phyloP scores from a whole-genome alignment of 2,113 vertebrate genomes.

The Rhinopithecus roxellana region DNA sequence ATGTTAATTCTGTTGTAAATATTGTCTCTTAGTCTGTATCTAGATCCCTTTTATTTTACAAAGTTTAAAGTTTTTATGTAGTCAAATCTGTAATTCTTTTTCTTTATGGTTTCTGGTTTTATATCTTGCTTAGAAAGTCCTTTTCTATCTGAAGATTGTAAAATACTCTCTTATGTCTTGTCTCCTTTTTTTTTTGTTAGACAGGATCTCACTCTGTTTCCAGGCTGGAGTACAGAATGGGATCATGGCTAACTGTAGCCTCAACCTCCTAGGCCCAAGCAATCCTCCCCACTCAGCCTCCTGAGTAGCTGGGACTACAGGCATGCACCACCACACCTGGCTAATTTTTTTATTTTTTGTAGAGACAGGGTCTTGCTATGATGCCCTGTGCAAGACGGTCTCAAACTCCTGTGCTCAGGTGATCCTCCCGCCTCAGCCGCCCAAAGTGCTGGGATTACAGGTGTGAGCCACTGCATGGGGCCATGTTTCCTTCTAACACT shows the following conservation, averaged over 20 bases:
- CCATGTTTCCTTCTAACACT: background rate
- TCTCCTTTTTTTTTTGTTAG: background rate
- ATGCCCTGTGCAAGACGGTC: background rate
- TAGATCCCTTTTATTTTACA: conserved; percentile 8
- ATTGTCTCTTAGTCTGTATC: conserved; percentile 15
- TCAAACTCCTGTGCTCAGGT: background rate
- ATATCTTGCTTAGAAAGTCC: conserved; percentile 14
- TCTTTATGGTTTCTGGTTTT: background rate
- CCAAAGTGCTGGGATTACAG: background rate
- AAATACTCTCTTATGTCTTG: background rate
- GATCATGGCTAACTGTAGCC: background rate
- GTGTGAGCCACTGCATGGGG: background rate
- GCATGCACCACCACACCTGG: background rate
- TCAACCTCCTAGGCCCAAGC: background rate
- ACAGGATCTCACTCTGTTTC: background rate
- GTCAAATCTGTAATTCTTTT: conserved; percentile 36
- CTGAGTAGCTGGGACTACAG: background rate
- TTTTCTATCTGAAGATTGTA: background rate
- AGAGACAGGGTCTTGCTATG: background rate
- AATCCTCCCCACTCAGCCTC: background rate
- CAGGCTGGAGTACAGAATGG: background rate
- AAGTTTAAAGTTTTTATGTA: background rate
- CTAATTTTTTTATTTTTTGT: background rate
- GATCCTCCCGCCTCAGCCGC: background rate
- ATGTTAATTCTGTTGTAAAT: background rate